Evolutionary conservation across 2,113 vertebrate genomes (phyloP).

Genomic region (Leucoraja erinaceus): DNA sequence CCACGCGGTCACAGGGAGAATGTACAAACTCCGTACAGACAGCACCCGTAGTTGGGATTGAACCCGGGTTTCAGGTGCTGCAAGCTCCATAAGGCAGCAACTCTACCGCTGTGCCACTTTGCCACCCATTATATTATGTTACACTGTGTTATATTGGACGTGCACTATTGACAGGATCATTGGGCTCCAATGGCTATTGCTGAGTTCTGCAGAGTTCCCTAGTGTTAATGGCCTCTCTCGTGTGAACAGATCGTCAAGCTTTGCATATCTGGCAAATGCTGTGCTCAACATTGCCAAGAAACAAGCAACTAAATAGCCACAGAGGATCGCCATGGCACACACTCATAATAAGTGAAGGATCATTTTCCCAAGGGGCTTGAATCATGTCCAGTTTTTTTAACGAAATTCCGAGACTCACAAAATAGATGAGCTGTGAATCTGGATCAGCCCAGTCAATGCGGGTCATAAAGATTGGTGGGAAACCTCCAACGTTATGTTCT

Average conservation of each 20-base stretch:
- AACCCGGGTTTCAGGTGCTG: no score
- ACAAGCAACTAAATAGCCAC: not conserved
- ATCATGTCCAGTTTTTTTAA: not conserved
- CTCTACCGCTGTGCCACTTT: no score
- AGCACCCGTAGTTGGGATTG: no score
- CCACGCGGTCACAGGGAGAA: no score
- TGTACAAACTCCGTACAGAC: no score
- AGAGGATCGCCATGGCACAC: constrained; percentile 5
- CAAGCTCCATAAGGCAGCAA: no score
- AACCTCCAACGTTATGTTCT: not conserved
- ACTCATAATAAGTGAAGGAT: not conserved
- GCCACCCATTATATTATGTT: no score
- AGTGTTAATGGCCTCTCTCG: not conserved
- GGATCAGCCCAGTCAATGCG: not conserved
- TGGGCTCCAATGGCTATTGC: not conserved
- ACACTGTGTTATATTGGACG: not conserved
- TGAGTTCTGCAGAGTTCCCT: not conserved
- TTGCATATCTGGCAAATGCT: constrained; percentile 5
- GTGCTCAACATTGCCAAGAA: not conserved
- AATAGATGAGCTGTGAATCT: not conserved
- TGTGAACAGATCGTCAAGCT: not conserved
- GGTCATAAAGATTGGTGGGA: not conserved
- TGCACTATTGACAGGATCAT: not conserved
- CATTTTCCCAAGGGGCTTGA: not conserved
- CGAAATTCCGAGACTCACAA: not conserved